Evolutionary conservation across 2,888 invertebrate species (phyloP), one percentile per base, ranked within the genome.

Genomic region (Hetaerina titia): DNA sequence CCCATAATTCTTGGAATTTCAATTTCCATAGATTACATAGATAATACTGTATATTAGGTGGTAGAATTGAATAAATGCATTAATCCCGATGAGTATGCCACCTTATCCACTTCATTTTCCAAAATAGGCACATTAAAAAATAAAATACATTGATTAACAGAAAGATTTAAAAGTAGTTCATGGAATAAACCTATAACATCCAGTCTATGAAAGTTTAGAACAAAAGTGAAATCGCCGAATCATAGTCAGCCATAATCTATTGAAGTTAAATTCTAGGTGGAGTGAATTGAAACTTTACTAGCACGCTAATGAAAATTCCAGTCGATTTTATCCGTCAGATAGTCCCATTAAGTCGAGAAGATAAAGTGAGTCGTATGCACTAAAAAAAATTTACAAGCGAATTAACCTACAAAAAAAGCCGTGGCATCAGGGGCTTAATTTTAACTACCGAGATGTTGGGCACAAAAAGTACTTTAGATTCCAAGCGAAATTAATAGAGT

Each of bases 311-410:
- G 56, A 89, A 89, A 89, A 22, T 89, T 25, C 45, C 89, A 57
- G 89, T 19, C 57, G 57, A 89, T 89, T 89, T 89, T 89, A 89
- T 89, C 57, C 89, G 57, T 89, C 57, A 57, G 22, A 89, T 89
- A 57, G 19, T 13, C 57, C 57, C 56, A 22, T 89, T 56, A 89
- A 89, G 22, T 89, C 22, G 31, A 89, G 89, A 89, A 57, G 89
- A 89, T 45, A 89, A 89, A 89, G 17, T 89, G 89, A 89, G 56
- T 57, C 89, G n/a, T 57, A 22, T 57, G 57, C 57, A 89, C 22
- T 89, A 17, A 89, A 69, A 89, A 56, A 22, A 22, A n/a, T 7
- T 56, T 57, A 89, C 57, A 22, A 22, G 89, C 19, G 57, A 56
- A 57, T 89, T 56, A 57, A 57, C 56, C 89, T 56, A 57, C 57